Evolutionary conservation across 2,797 vertebrate species (phyloP).

Genomic region (Xenopus petersii): DNA sequence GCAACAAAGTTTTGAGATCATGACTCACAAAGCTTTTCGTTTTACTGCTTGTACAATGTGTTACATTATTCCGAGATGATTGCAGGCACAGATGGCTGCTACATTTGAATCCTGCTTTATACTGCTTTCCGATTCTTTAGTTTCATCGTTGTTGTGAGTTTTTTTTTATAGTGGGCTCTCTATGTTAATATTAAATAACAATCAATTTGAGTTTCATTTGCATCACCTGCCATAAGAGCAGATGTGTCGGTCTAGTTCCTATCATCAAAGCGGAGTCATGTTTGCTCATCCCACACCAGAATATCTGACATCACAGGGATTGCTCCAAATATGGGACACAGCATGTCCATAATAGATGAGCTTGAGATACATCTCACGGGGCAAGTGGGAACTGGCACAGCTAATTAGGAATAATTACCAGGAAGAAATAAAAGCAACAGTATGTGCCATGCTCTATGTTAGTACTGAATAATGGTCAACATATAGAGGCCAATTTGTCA

Average conservation of each 20-base stretch:
- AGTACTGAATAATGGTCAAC: too few species aligned
- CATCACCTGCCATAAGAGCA: not conserved
- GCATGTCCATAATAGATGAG: too few species aligned
- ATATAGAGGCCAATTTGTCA: too few species aligned
- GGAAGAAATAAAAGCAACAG: too few species aligned
- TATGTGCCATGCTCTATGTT: too few species aligned
- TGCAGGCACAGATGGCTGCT: slow-evolving; percentile 23
- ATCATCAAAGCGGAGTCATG: too few species aligned
- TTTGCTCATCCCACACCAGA: too few species aligned
- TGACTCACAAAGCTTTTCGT: slow-evolving; percentile 19
- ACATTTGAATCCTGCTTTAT: slow-evolving; percentile 21
- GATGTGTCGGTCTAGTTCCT: not conserved
- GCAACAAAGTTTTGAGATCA: slow-evolving; percentile 7
- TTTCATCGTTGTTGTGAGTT: not conserved
- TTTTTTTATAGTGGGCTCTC: not conserved
- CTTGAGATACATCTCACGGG: too few species aligned
- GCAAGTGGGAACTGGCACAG: too few species aligned
- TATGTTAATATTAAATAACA: not conserved
- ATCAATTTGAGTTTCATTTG: not conserved
- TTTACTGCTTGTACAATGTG: slow-evolving; percentile 23
- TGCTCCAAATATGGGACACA: too few species aligned
- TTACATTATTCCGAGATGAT: slow-evolving; percentile 17
- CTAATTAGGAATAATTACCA: too few species aligned
- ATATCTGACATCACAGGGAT: too few species aligned
- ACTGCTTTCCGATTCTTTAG: not conserved